These are phyloP conservation scores for Epinotia brunnichana DNA, from an alignment of 2,888 invertebrate genomes.

Conservation along the genomic window DNA sequence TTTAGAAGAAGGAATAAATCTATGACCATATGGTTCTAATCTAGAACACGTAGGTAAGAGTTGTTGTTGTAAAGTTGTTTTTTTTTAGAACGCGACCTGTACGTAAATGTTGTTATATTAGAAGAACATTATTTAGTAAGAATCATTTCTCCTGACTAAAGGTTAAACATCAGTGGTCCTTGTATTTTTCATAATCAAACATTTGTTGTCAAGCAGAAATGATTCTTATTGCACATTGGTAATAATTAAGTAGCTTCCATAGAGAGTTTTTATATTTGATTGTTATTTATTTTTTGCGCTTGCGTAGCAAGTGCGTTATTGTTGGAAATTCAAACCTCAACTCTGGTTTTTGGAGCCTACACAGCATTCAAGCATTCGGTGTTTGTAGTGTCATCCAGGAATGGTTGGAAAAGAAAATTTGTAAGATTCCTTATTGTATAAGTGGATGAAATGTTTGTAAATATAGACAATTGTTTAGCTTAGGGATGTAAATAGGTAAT, in stretches of 20 bases:
- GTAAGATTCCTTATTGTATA: conserved; percentile 3
- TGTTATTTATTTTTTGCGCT: background rate
- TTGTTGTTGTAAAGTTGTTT: background rate
- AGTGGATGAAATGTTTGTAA: conserved; percentile 7
- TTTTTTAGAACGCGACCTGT: background rate
- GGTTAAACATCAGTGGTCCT: background rate
- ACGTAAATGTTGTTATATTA: conserved; percentile 1
- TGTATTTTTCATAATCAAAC: background rate
- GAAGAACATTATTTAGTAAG: background rate
- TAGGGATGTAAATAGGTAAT: conserved; percentile 19
- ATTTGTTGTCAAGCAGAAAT: background rate
- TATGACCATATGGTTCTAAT: background rate
- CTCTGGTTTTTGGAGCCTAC: background rate
- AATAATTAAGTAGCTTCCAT: background rate
- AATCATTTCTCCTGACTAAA: background rate
- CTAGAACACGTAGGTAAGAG: background rate
- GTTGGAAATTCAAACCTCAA: background rate
- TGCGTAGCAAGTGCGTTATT: too few species aligned
- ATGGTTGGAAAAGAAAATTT: background rate
- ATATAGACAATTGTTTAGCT: background rate
- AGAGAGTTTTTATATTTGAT: background rate
- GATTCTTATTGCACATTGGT: background rate
- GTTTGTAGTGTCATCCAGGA: background rate
- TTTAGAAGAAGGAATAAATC: background rate
- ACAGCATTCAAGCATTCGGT: background rate